phyloP scores from a whole-genome alignment of 1,140 invertebrate species.

The Dendroctonus ponderosae region DNA sequence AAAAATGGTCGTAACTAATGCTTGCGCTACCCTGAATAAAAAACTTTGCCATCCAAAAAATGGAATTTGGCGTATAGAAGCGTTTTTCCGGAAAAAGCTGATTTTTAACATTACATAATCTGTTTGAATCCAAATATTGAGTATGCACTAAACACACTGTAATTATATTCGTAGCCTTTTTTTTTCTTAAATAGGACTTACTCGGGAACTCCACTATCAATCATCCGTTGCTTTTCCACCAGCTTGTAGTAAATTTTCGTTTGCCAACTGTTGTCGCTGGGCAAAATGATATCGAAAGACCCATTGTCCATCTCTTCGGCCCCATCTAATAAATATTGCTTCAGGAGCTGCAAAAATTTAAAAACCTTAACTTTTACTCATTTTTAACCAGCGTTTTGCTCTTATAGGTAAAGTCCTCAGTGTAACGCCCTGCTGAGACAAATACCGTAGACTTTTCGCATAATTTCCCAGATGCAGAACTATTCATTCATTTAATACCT shows the following conservation, averaged over 20 bases:
- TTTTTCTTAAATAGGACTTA: constrained; percentile 3
- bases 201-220: constrained; percentile 23
- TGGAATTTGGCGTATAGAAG: neutral
- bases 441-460: neutral
- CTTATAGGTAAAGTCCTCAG: neutral
- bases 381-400: neutral
- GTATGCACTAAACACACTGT: no score
- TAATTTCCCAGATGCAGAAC: no score
- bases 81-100: no score
- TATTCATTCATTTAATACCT: constrained; percentile 2
- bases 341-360: constrained; percentile 44
- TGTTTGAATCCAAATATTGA: no score
- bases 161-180: no score
- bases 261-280: constrained; percentile 71
- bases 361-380: neutral
- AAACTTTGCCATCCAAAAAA: neutral
- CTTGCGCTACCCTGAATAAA: no score
- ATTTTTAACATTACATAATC: no score
- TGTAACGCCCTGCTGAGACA: neutral
- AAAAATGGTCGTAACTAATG: neutral
- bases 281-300: constrained; percentile 52
- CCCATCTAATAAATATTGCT: constrained; percentile 45
- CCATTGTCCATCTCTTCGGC: constrained; percentile 45
- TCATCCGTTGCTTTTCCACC: constrained; percentile 64
- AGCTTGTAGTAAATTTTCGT: constrained; percentile 70